phyloP scores from a whole-genome alignment of 2,888 invertebrate genomes.

The Tupiocoris notatus region DNA sequence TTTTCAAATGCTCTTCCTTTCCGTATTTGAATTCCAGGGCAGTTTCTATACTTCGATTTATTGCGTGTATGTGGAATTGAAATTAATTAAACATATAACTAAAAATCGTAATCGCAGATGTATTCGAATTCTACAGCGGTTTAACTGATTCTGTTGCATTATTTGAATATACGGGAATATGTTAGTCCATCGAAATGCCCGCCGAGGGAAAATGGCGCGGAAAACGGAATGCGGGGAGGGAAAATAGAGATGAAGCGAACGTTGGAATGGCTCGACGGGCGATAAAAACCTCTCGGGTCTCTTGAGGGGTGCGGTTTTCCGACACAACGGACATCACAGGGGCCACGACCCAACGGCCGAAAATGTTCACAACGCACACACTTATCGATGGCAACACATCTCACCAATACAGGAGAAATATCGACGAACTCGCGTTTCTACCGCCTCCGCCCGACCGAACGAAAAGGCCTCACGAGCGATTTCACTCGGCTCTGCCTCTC shows the following conservation, averaged over 20 bases:
- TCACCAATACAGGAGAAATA: not conserved
- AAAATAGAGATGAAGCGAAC: not conserved
- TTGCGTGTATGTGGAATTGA: no score
- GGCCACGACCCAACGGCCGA: not conserved
- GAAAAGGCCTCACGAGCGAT: not conserved
- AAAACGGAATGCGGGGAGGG: not conserved
- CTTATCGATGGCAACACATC: not conserved
- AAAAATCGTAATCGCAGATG: no score
- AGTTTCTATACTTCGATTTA: no score
- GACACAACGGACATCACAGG: not conserved
- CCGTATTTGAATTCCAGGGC: no score
- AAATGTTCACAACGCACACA: not conserved
- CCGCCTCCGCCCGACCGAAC: not conserved
- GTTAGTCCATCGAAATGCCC: no score
- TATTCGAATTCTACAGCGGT: no score
- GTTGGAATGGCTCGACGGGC: not conserved
- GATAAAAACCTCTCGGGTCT: not conserved
- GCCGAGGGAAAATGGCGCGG: not conserved
- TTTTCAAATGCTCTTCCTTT: no score
- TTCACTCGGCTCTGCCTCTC: not conserved
- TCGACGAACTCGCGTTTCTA: not conserved
- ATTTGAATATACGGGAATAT: no score
- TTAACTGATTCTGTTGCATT: no score
- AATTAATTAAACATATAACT: no score
- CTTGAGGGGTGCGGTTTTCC: not conserved